Evolutionary conservation across 1,140 invertebrate genomes (phyloP), one percentile per base, ranked within the genome.

Genomic region (Calosoma granatense): DNA sequence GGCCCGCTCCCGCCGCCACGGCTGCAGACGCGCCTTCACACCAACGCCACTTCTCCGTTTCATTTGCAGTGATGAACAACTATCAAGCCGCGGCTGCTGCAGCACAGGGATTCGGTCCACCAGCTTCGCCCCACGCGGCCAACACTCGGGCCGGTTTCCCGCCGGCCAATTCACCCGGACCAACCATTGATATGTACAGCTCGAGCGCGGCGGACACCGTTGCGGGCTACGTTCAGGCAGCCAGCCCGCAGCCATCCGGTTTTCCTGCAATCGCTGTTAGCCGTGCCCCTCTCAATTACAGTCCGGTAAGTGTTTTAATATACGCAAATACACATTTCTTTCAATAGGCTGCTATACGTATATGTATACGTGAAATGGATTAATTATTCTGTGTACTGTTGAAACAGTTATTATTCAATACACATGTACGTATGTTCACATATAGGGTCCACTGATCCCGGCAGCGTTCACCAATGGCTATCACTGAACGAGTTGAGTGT

Each of bases 381-480:
- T n/a, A n/a, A n/a, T n/a, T n/a, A n/a, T n/a, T n/a, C n/a, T n/a
- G n/a, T n/a, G n/a, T n/a, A n/a, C n/a, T n/a, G n/a, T n/a, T n/a
- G n/a, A n/a, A n/a, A n/a, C n/a, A n/a, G n/a, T n/a, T n/a, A n/a
- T n/a, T n/a, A n/a, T n/a, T n/a, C n/a, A n/a, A n/a, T n/a, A n/a
- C n/a, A n/a, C n/a, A 36, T 36, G 26, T n/a, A 36, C n/a, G 26
- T 36, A 36, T 36, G 26, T 36, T n/a, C 6, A 36, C 26, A 6
- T 79, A 59, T 83, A 92, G 89, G 89, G 88, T 74, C 88, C 89
- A 74, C 77, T 92, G 80, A 91, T 92, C 83, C 88, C 88, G 80
- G 88, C 88, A 77, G 88, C 88, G 78, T 92, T 92, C 79, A 91
- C 88, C 81, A 92, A 92, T 80, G 89, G 89, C 80, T 91, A 91